Evolutionary conservation across 1,140 invertebrate genomes (phyloP).

Genomic region (Ditylenchus dipsaci): DNA sequence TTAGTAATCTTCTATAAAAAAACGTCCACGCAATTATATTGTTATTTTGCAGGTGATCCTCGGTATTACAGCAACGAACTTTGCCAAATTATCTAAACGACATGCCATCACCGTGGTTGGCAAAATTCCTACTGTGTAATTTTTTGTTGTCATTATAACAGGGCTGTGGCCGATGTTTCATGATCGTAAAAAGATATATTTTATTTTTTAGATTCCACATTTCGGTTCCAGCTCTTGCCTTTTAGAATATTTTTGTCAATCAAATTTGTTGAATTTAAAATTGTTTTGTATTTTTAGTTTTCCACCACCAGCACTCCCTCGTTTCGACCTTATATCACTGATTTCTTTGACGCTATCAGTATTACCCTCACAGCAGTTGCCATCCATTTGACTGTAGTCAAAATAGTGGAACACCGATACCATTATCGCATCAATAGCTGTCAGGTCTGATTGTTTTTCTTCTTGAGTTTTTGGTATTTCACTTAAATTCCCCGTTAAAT

Average conservation of each 20-base stretch:
- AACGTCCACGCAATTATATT: slow-evolving; percentile 8
- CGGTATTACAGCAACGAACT: slow-evolving; percentile 57
- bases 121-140: slow-evolving; percentile 52
- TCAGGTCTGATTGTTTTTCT: too few relatives aligned
- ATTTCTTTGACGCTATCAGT: slow-evolving; percentile 45
- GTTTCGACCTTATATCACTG: slow-evolving; percentile 51
- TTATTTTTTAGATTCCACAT: too few relatives aligned
- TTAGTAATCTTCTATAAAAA: slow-evolving; percentile 29
- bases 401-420: slow-evolving; percentile 55
- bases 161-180: too few relatives aligned
- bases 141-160: neutral
- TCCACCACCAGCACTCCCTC: slow-evolving; percentile 47
- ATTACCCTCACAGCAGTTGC: slow-evolving; percentile 51
- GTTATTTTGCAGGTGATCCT: slow-evolving; percentile 44
- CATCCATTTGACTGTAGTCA: slow-evolving; percentile 55
- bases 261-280: too few relatives aligned
- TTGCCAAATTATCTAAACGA: slow-evolving; percentile 48
- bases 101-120: slow-evolving; percentile 50
- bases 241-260: too few relatives aligned
- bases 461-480: too few relatives aligned
- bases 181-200: too few relatives aligned
- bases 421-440: slow-evolving; percentile 55
- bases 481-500: too few relatives aligned
- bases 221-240: too few relatives aligned
- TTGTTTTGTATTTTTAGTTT: slow-evolving; percentile 48